A percentile compares a stretch with the other conserved stretches of the same genome.
Evolutionary conservation across 2,113 vertebrate genomes (phyloP).

Genomic region (Callopanchax toddi): DNA sequence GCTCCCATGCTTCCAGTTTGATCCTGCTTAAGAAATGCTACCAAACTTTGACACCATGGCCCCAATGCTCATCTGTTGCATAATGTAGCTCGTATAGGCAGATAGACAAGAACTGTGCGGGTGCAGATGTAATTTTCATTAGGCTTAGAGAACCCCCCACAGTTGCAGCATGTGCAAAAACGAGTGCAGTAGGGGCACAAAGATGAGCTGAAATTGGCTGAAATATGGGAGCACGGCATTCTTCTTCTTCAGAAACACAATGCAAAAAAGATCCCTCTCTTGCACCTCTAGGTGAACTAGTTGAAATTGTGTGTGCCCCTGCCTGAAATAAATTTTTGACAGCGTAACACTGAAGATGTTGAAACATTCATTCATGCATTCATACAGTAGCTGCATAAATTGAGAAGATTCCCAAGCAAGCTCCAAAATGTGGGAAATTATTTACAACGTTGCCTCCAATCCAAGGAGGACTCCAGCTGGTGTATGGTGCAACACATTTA

Average conservation of each 20-base stretch:
- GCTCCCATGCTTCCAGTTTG: conserved; percentile 65
- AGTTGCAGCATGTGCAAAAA: conserved; percentile 35
- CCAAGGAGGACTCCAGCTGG: conserved; percentile 6
- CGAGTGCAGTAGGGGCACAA: conserved; percentile 55
- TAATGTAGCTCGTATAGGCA: conserved; percentile 77
- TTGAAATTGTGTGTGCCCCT: conserved; percentile 48
- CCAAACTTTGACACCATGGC: conserved; percentile 72
- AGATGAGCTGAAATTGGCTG: conserved; percentile 44
- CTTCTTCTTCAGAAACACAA: conserved; percentile 49
- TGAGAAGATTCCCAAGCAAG: neutral
- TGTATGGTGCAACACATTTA: conserved; percentile 1
- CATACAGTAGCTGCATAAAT: conserved; percentile 21
- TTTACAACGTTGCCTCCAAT: conserved; percentile 39
- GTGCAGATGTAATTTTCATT: conserved; percentile 77
- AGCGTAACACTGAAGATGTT: conserved; percentile 24
- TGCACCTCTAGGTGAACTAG: conserved; percentile 67
- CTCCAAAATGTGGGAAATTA: conserved; percentile 46
- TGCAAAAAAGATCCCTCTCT: conserved; percentile 55
- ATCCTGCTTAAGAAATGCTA: conserved; percentile 74
- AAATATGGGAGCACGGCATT: conserved; percentile 53
- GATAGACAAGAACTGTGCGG: conserved; percentile 61
- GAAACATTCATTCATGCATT: conserved; percentile 41
- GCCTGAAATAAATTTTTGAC: conserved; percentile 66
- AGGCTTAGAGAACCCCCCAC: conserved; percentile 64
- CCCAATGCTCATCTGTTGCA: conserved; percentile 79